phyloP scores from a whole-genome alignment of 92 coral and sea anemone species.

The Epizoanthus stellaris region DNA sequence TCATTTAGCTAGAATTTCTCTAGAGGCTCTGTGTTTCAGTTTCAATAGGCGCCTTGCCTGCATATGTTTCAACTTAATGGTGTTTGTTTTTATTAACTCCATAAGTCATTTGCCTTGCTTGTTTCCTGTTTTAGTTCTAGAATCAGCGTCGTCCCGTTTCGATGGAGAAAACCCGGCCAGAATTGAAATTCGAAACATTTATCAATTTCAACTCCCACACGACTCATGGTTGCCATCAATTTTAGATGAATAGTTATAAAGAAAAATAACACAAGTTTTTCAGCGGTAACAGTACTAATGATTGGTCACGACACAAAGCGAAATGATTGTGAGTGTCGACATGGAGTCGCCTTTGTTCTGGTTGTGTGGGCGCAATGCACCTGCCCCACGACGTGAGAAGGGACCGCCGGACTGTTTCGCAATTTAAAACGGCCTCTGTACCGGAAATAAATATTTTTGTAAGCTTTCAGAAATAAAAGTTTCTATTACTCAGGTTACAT shows the following conservation, averaged over 20 bases:
- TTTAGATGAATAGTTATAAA: background rate
- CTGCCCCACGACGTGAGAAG: background rate
- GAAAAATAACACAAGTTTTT: background rate
- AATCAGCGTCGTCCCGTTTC: background rate
- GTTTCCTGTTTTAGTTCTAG: too few species aligned
- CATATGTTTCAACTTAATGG: too few species aligned
- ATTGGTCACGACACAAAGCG: background rate
- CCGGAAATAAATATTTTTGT: background rate
- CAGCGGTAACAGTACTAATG: background rate
- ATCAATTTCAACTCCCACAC: background rate
- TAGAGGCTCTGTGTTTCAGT: too few species aligned
- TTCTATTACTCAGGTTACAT: background rate
- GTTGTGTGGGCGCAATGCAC: constrained; percentile 30
- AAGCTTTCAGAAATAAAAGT: background rate
- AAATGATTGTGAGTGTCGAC: constrained; percentile 2
- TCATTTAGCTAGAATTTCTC: too few species aligned
- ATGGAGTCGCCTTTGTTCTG: background rate
- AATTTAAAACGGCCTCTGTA: background rate
- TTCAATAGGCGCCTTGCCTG: too few species aligned
- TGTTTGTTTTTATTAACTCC: too few species aligned
- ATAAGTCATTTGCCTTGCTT: too few species aligned
- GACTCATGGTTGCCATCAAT: background rate
- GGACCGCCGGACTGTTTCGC: background rate
- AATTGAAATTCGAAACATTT: background rate
- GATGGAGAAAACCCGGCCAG: background rate